These are phyloP conservation scores for Batillaria attramentaria DNA, from an alignment of 1,140 invertebrate species.

Conservation along the genomic window DNA sequence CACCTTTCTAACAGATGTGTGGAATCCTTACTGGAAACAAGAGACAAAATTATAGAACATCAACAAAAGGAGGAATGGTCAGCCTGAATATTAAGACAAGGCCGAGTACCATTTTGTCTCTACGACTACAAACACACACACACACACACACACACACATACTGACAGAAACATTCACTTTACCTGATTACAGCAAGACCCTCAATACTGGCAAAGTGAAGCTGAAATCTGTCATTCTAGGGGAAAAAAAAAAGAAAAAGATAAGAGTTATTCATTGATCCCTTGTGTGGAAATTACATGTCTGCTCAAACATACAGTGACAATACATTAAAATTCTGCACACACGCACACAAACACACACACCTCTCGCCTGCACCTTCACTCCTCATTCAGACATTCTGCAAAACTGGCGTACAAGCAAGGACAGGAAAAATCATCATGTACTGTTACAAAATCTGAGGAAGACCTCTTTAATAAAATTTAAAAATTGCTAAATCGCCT, in stretches of 20 bases:
- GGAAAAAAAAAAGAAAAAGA: not conserved
- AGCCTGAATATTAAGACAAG: not conserved
- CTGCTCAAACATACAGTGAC: too few species aligned
- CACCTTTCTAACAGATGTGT: conserved; percentile 30
- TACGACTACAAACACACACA: not conserved
- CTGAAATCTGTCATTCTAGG: conserved; percentile 35
- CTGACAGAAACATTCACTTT: not conserved
- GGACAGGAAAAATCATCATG: too few species aligned
- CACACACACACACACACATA: not conserved
- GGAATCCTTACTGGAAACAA: conserved; percentile 14
- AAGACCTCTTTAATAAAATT: too few species aligned
- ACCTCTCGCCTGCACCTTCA: too few species aligned
- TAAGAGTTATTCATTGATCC: too few species aligned
- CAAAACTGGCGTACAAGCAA: too few species aligned
- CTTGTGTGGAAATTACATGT: too few species aligned
- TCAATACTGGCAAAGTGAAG: conserved; percentile 25
- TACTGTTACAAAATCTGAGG: too few species aligned
- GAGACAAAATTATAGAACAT: not conserved
- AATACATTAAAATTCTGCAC: too few species aligned
- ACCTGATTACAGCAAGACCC: conserved; percentile 31
- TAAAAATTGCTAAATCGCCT: too few species aligned
- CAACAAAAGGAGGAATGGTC: not conserved
- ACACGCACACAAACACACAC: too few species aligned
- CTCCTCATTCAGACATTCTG: too few species aligned
- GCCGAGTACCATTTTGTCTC: not conserved